These are phyloP conservation scores for Heliothis virescens DNA, from an alignment of 1,140 invertebrate genomes.

Conservation along the genomic window DNA sequence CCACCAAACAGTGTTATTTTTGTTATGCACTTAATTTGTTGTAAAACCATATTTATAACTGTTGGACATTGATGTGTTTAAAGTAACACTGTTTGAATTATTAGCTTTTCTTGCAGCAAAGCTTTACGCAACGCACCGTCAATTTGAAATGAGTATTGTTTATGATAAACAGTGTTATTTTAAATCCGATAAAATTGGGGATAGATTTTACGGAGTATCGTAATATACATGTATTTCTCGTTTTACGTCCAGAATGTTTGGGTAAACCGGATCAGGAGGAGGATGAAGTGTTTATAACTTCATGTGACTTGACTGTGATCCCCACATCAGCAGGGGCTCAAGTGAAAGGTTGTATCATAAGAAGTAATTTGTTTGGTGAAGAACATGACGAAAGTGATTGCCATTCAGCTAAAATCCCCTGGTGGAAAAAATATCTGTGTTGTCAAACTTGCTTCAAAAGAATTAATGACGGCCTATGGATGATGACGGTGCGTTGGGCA, in stretches of 20 bases:
- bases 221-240: slow-evolving; percentile 7
- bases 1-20: slow-evolving; percentile 70
- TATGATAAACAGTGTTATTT: slow-evolving; percentile 68
- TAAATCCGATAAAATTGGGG: slow-evolving; percentile 49
- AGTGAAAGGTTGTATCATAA: slow-evolving; percentile 71
- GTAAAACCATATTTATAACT: background rate
- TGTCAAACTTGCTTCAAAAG: slow-evolving; percentile 64
- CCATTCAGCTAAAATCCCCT: background rate
- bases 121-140: slow-evolving; percentile 69
- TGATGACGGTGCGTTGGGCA: slow-evolving; percentile 77
- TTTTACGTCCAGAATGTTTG: slow-evolving; percentile 46
- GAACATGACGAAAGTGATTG: background rate
- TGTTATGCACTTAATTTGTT: background rate
- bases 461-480: slow-evolving; percentile 67
- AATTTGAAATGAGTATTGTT: slow-evolving; percentile 44
- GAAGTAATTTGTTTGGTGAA: slow-evolving; percentile 53
- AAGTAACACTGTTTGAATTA: slow-evolving; percentile 69
- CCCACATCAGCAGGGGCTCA: slow-evolving; percentile 55
- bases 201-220: slow-evolving; percentile 14
- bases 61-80: slow-evolving; percentile 47
- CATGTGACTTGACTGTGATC: slow-evolving; percentile 71
- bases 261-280: slow-evolving; percentile 62
- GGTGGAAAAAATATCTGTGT: slow-evolving; percentile 64
- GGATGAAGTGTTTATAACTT: slow-evolving; percentile 71
- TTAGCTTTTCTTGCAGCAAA: slow-evolving; percentile 52